Evolutionary conservation across 2,888 invertebrate species (phyloP), one percentile per base, ranked within the genome.

Genomic region (Metallyticus violacea): DNA sequence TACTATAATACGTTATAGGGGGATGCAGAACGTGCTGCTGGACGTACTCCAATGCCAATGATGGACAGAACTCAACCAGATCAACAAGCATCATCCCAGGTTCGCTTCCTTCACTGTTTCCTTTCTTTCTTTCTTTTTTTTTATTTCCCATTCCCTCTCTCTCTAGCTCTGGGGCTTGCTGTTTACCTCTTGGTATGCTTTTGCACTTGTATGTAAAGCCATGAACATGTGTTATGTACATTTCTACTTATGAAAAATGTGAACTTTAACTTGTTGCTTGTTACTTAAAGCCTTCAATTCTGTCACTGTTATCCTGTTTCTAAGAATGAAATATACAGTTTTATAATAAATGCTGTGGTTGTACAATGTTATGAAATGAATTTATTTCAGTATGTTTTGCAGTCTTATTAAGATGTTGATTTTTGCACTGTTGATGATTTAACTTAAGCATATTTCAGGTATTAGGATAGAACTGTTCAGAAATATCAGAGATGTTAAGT

Each of bases 81-180:
- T 88, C 94, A 96, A 90, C 95, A 96, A 89, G 95, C 97, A 0
- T 93, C 95, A 4, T 95, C 96, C 88, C 97, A 97, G 94, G 95
- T 95, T 90, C 85, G 87, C 76, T 27, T 28, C n/a, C 62, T 78
- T 62, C 40, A 62, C 15, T 15, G 22, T 62, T 40, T n/a, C n/a
- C 6, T n/a, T 1, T n/a, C 28, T 22, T 29, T 27, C 6, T 26
- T n/a, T 40, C 29, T 29, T 2, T n/a, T 1, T n/a, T 62, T 22
- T 29, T 27, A n/a, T 26, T n/a, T 9, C 7, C 26, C 6, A 26
- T 81, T 26, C 7, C 28, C n/a, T 25, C 81, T n/a, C 26, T 81
- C 25, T 28, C 26, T 81, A 62, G 40, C 40, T 62, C 40, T 62
- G 40, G 40, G 40, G 40, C 22, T 22, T 62, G 40, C 40, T 62